phyloP scores from a whole-genome alignment of 1,140 invertebrate genomes.

The Monomorium pharaonis region DNA sequence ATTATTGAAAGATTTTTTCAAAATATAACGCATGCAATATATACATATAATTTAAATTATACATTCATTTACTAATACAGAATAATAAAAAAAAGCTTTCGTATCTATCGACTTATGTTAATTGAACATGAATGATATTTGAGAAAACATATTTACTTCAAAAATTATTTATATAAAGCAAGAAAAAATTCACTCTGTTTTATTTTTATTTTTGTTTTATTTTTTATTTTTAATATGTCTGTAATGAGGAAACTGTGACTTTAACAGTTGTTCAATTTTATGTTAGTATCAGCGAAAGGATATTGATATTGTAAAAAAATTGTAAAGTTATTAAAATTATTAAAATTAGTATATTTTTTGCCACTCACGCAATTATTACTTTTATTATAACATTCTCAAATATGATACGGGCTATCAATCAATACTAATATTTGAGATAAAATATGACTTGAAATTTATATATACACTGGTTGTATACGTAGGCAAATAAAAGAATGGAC shows the following conservation, averaged over 20 bases:
- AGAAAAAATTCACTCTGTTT: neutral
- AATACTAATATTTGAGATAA: slow-evolving; percentile 12
- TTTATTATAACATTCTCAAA: slow-evolving; percentile 32
- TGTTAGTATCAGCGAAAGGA: neutral
- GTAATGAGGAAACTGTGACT: neutral
- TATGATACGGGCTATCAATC: slow-evolving; percentile 25
- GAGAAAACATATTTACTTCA: neutral
- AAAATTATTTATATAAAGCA: neutral
- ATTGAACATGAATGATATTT: neutral
- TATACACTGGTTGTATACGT: slow-evolving; percentile 39
- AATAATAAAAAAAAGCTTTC: neutral
- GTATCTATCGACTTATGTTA: neutral
- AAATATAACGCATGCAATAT: neutral
- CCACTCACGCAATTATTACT: slow-evolving; percentile 11
- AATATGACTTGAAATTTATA: slow-evolving; percentile 33
- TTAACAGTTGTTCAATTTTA: slow-evolving; percentile 33
- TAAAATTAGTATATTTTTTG: slow-evolving; percentile 9
- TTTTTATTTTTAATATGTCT: neutral
- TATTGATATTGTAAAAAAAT: slow-evolving; percentile 26
- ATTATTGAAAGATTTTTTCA: neutral
- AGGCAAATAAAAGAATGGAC: slow-evolving; percentile 9
- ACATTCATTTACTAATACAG: neutral
- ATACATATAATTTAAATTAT: neutral
- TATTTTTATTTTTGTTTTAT: too few relatives aligned
- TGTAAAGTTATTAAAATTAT: slow-evolving; percentile 35